Evolutionary conservation across 2,888 invertebrate species (phyloP).

Genomic region (Melinaea marsaeus): DNA sequence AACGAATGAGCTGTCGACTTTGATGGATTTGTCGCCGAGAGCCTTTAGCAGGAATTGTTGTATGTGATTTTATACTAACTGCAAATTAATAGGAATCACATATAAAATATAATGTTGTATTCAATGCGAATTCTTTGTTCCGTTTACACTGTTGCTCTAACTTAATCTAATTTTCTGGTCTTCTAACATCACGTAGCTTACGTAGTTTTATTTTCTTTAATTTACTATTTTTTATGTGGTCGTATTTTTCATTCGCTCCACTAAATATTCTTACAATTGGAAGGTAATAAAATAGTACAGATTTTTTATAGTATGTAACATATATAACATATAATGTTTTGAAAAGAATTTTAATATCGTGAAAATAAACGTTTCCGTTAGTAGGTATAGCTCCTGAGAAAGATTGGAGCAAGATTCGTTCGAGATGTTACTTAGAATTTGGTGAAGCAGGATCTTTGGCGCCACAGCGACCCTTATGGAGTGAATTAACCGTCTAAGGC

Average conservation of each 20-base stretch:
- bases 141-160: conserved; percentile 47
- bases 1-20: conserved; percentile 75
- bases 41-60: conserved; percentile 53
- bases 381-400: conserved; percentile 32
- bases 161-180: conserved; percentile 68
- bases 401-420: conserved; percentile 34
- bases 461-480: conserved; percentile 75
- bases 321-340: too few relatives aligned
- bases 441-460: conserved; percentile 73
- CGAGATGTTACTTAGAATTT: conserved; percentile 66
- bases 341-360: not conserved
- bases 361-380: not conserved
- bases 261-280: conserved; percentile 5
- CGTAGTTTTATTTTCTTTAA: conserved; percentile 39
- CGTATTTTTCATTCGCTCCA: conserved; percentile 44
- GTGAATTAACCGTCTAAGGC: conserved; percentile 73
- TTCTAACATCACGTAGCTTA: conserved; percentile 52
- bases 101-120: conserved; percentile 12
- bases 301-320: not conserved
- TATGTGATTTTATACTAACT: not conserved
- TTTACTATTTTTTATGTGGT: conserved; percentile 51
- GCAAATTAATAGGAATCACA: conserved; percentile 2
- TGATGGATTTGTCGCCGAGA: conserved; percentile 74
- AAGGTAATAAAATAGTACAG: not conserved
- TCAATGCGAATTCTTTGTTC: conserved; percentile 44